Base-by-base conservation (phyloP, 2,113 vertebrate species). In the Kryptolebias marmoratus region DNA sequence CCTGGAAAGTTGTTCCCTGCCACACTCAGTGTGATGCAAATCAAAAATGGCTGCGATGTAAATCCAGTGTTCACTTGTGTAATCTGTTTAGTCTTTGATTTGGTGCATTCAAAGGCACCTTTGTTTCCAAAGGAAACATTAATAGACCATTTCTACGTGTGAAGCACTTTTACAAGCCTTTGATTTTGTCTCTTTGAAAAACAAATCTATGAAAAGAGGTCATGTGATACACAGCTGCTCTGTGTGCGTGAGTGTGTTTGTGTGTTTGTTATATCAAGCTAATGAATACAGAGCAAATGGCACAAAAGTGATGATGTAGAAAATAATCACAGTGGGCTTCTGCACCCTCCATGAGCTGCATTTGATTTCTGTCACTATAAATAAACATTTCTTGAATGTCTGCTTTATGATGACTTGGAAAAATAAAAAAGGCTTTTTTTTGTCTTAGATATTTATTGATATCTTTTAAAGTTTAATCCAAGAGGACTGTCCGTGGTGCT, bases 161-260 rank as follows among this genome's bases (percentile, higher is more conserved):
- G 82, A 88, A 80, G 82, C 75, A 83, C 78, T 79, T 86, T 83
- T 61, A 70, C 59, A 64, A 60, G 76, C 80, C 89, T 91, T 91
- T 91, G 87, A 91, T 91, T 85, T 73, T 76, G 61, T 83, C 69
- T 78, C 87, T 90, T 91, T 91, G 89, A 89, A 79, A 88, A 27
- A 28, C 76, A 68, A 79, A 75, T 90, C 77, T 80, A 56, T 85
- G 64, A 82, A 86, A 83, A 79, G 78, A 83, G 84, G 83, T 89
- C 84, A 87, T 77, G 68, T 81, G 81, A 90, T 63, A 68, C 77
- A 65, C 87, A 89, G 79, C 84, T 86, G 81, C 64, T 65, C 31
- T 62, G 70, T 68, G 62, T 75, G 42, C 62, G 28, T 16, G 10
- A 36, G 45, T 31, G 61, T 67, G 58, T 73, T 73, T 53, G 65